A percentile compares a stretch with the other conserved stretches of the same genome.
Conservation (phyloP, 2,113 vertebrate genomes). For the Brachypteracias leptosomus region DNA sequence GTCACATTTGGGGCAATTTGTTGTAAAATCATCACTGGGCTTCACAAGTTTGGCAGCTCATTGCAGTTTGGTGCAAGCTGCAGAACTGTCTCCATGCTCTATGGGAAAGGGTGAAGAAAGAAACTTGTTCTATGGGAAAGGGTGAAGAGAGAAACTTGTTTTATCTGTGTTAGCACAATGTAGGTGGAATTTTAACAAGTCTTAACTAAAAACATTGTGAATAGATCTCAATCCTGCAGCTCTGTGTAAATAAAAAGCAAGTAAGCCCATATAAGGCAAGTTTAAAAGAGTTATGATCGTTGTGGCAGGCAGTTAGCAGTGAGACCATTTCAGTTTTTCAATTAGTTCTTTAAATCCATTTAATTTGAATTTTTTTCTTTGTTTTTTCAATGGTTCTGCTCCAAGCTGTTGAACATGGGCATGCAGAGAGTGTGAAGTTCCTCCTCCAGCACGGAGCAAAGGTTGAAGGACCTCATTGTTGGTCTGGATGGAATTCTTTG, state of each 20-base stretch:
- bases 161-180: background rate
- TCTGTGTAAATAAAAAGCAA: background rate
- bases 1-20: background rate
- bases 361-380: background rate
- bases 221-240: background rate
- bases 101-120: background rate
- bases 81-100: background rate
- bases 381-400: background rate
- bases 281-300: background rate
- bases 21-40: background rate
- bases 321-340: background rate
- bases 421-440: conserved; percentile 75
- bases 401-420: conserved; percentile 81
- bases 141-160: background rate
- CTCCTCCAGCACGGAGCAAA: conserved; percentile 81
- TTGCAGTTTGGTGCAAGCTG: background rate
- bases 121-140: background rate
- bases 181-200: background rate
- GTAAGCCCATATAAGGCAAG: background rate
- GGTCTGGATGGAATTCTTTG: conserved; percentile 91
- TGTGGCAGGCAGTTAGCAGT: background rate
- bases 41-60: fast-evolving
- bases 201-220: background rate
- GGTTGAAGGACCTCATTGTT: conserved; percentile 82
- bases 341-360: background rate